A percentile compares a stretch with the other conserved stretches of the same genome.
These are phyloP conservation scores for Cerceris ruficornis DNA, from an alignment of 2,888 invertebrate species.

Conservation along the genomic window DNA sequence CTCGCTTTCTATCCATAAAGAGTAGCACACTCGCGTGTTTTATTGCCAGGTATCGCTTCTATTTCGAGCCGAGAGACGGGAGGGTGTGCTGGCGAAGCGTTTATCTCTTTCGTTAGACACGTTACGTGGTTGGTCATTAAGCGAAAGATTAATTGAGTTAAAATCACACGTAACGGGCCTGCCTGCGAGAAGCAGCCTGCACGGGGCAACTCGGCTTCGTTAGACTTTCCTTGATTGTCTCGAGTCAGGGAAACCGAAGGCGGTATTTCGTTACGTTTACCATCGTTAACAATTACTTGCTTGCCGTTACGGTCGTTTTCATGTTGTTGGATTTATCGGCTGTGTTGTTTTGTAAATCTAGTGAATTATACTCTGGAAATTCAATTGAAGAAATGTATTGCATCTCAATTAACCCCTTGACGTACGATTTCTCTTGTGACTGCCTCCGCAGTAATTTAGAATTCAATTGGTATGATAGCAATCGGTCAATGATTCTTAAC, in stretches of 20 bases:
- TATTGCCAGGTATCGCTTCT: slow-evolving; percentile 34
- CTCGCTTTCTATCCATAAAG: slow-evolving; percentile 25
- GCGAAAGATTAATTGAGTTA: slow-evolving; percentile 57
- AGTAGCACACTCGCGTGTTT: slow-evolving; percentile 23
- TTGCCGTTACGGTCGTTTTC: too few relatives aligned
- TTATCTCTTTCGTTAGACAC: slow-evolving; percentile 46
- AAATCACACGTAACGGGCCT: slow-evolving; percentile 51
- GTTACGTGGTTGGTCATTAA: slow-evolving; percentile 46
- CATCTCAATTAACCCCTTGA: too few relatives aligned
- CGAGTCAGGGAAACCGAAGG: slow-evolving; percentile 21
- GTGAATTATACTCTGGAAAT: too few relatives aligned
- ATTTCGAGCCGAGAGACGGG: slow-evolving; percentile 25
- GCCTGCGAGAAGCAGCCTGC: slow-evolving; percentile 6
- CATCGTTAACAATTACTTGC: too few relatives aligned
- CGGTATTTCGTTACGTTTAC: too few relatives aligned
- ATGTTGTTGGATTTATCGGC: too few relatives aligned
- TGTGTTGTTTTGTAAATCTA: too few relatives aligned
- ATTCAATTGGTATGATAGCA: too few relatives aligned
- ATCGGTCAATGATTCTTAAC: too few relatives aligned
- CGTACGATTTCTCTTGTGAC: too few relatives aligned
- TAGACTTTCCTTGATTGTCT: slow-evolving; percentile 32
- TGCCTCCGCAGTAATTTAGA: too few relatives aligned
- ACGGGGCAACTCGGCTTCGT: slow-evolving; percentile 24
- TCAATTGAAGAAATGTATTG: too few relatives aligned
- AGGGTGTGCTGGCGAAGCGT: slow-evolving; percentile 32